Evolutionary conservation across 2,113 vertebrate species (phyloP).

Genomic region (Grantiella picta): DNA sequence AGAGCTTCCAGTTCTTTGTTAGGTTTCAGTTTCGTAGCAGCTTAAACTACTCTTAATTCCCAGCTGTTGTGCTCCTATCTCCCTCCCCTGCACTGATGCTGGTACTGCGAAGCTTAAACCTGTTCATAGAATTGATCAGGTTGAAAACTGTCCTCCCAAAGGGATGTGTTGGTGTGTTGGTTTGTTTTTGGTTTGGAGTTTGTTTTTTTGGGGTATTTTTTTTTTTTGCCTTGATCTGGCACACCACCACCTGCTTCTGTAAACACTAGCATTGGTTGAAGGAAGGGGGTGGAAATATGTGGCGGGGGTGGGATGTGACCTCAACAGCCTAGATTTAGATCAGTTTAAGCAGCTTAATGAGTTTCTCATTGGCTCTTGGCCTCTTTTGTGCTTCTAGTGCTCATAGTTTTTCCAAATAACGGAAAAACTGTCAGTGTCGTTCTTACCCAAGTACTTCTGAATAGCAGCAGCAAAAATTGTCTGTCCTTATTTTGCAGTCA

Average conservation of each 20-base stretch:
- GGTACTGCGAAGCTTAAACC: neutral
- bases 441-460: neutral
- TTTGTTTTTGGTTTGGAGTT: neutral
- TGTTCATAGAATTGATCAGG: neutral
- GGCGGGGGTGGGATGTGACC: slow-evolving; percentile 53
- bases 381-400: slow-evolving; percentile 47
- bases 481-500: neutral
- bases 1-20: neutral
- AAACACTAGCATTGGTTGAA: neutral
- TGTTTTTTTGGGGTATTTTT: neutral
- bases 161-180: neutral
- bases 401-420: slow-evolving; percentile 42
- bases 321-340: slow-evolving; percentile 65
- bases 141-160: neutral
- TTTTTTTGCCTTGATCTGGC: neutral
- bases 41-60: slow-evolving; percentile 6
- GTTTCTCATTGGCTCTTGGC: slow-evolving; percentile 65
- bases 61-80: neutral
- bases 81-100: neutral
- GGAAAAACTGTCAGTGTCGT: neutral
- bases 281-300: slow-evolving; percentile 40
- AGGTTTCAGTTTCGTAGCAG: neutral
- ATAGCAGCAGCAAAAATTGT: neutral
- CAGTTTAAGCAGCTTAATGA: slow-evolving; percentile 67
- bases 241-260: slow-evolving; percentile 13